A percentile compares a stretch with the other conserved stretches of the same genome.
These are phyloP conservation scores for Callaeas wilsoni DNA, from an alignment of 2,113 vertebrate species.

Conservation along the genomic window DNA sequence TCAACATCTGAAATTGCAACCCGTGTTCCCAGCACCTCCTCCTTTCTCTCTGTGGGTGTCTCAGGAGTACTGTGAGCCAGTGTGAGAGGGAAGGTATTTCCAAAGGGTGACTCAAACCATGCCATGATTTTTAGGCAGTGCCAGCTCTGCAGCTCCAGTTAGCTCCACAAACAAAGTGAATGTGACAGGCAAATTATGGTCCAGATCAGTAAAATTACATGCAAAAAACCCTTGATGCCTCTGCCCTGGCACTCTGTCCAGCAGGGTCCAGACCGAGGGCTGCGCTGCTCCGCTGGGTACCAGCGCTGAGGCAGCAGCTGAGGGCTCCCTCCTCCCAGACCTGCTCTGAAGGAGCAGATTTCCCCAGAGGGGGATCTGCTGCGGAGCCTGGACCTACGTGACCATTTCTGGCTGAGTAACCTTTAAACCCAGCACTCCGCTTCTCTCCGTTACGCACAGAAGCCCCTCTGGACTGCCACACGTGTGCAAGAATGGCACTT, in stretches of 20 bases:
- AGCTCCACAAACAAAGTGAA: not conserved
- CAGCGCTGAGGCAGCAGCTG: accelerated
- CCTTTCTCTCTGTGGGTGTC: constrained; percentile 22
- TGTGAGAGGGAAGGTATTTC: constrained; percentile 19
- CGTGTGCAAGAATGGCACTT: not conserved
- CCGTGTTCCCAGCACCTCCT: not conserved
- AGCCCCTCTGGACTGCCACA: not conserved
- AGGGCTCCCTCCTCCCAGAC: not conserved
- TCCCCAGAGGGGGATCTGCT: not conserved
- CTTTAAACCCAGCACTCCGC: not conserved
- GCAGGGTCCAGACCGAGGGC: accelerated
- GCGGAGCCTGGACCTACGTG: not conserved
- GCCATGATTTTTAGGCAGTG: not conserved
- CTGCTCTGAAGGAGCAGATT: not conserved
- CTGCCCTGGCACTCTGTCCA: not conserved
- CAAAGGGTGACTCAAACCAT: constrained; percentile 10
- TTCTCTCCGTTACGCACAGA: not conserved
- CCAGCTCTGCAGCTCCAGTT: constrained; percentile 20
- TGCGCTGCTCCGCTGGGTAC: not conserved
- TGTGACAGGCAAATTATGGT: constrained; percentile 5
- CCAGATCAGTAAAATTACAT: not conserved
- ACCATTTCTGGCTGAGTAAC: constrained; percentile 34
- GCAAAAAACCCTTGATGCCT: not conserved
- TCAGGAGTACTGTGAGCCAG: not conserved
- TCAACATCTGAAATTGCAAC: not conserved